Base-by-base conservation (phyloP, 1,140 invertebrate genomes). In the Atta texana region DNA sequence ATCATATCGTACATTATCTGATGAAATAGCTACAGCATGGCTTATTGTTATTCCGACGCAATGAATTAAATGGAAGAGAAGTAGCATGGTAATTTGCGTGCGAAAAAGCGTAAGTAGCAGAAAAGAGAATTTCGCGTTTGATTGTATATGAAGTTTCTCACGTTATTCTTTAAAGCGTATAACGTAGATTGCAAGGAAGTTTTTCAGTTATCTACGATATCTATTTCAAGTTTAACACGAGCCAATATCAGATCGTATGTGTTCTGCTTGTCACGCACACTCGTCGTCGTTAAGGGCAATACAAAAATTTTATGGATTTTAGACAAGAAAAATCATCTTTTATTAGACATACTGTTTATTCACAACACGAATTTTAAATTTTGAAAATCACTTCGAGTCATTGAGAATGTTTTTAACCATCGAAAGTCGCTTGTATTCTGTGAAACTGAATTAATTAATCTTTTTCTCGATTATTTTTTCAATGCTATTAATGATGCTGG, bases 121-220 rank as follows among this genome's bases (percentile, higher is more conserved):
- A 71, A 24, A 71, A 57, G 16, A 34, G 44, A 75, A 74, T 51
- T 84, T 84, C 69, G 34, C 80, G 69, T 84, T 75, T 84, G 39
- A 75, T 84, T 75, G 80, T 75, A 84, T 84, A 84, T 69, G 49
- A 84, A 74, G 55, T 84, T 84, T 82, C 80, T 82, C 68, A 61
- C n/a, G 55, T 75, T 28, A 75, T 74, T 75, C 18, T 66, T 78
- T 21, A 28, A 72, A 57, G 55, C 24, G 14, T 82, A 77, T 72
- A 84, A 55, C 24, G 39, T 75, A 84, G 80, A 34, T n/a, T 44
- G 69, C 80, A 75, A 51, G 39, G 8, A 61, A 49, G 24, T 74
- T 84, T 74, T 61, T 75, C 64, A 51, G 39, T 84, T 75, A 74
- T 51, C 28, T 16, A 28, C 69, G 24, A 84, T 75, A 84, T 61